A percentile compares a stretch with the other conserved stretches of the same genome.
Conservation (phyloP, 2,888 invertebrate genomes). For the Melanostoma mellinum region DNA sequence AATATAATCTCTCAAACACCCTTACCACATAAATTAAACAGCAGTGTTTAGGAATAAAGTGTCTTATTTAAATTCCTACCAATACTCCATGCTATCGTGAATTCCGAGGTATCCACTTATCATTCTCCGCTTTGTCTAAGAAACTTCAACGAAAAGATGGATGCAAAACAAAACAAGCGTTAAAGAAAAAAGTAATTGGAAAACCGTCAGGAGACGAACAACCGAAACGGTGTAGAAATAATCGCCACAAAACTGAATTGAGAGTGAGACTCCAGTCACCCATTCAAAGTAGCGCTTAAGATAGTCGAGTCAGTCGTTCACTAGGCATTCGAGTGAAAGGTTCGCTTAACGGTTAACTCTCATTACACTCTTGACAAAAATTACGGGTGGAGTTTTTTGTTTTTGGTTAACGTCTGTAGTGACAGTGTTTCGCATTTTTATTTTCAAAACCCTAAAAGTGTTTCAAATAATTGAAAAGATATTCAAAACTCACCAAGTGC, state of each 20-base stretch:
- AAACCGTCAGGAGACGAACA: constrained; percentile 14
- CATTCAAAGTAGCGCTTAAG: constrained; percentile 47
- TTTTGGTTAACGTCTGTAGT: constrained; percentile 4
- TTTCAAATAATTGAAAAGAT: constrained; percentile 2
- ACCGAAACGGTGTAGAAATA: constrained; percentile 9
- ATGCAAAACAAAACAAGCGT: constrained; percentile 50
- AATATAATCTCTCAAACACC: constrained; percentile 6
- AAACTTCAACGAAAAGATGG: constrained; percentile 43
- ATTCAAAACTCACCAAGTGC: constrained; percentile 7
- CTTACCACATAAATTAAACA: too few relatives aligned
- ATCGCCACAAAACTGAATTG: neutral
- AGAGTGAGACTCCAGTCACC: constrained; percentile 32
- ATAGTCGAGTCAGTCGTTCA: constrained; percentile 56
- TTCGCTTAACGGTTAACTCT: constrained; percentile 38
- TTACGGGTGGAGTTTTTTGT: constrained; percentile 18
- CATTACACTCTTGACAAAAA: neutral
- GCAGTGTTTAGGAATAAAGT: neutral
- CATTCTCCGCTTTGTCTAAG: neutral
- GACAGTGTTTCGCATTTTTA: neutral
- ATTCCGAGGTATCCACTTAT: neutral
- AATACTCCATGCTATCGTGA: neutral
- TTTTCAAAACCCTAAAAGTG: constrained; percentile 8
- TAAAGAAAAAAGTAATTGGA: constrained; percentile 27
- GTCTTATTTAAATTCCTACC: constrained; percentile 7
- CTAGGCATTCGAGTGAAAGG: constrained; percentile 59